These are phyloP conservation scores for Platichthys flesus DNA, from an alignment of 2,113 vertebrate species.

Conservation along the genomic window DNA sequence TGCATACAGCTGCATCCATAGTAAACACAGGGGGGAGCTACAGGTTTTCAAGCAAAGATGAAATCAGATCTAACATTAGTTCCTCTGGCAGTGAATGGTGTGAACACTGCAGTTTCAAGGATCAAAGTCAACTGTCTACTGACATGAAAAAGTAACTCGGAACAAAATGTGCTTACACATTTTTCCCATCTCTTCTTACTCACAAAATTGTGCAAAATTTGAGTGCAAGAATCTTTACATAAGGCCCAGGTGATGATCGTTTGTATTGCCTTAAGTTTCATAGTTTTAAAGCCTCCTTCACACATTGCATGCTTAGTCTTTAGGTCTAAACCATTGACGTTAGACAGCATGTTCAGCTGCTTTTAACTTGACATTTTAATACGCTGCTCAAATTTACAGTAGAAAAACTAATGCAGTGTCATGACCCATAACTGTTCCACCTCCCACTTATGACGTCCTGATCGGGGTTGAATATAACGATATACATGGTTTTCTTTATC, in stretches of 20 bases:
- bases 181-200: constrained; percentile 37
- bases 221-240: constrained; percentile 34
- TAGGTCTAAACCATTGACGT: neutral
- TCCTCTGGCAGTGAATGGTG: constrained; percentile 11
- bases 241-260: constrained; percentile 45
- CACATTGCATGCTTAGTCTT: neutral
- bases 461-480: neutral
- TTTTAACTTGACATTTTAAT: neutral
- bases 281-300: constrained; percentile 5
- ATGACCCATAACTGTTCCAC: neutral
- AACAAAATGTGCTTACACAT: constrained; percentile 31
- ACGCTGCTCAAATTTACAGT: constrained; percentile 1
- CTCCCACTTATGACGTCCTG: neutral
- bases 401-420: neutral
- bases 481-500: neutral
- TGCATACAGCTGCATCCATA: constrained; percentile 26
- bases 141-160: neutral
- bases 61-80: neutral
- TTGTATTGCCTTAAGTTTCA: constrained; percentile 20
- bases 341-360: neutral
- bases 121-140: neutral
- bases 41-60: constrained; percentile 15
- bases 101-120: neutral
- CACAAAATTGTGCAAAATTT: constrained; percentile 14
- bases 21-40: constrained; percentile 46